These are phyloP conservation scores for Tetragonula carbonaria DNA, from an alignment of 2,888 invertebrate genomes.

Conservation along the genomic window DNA sequence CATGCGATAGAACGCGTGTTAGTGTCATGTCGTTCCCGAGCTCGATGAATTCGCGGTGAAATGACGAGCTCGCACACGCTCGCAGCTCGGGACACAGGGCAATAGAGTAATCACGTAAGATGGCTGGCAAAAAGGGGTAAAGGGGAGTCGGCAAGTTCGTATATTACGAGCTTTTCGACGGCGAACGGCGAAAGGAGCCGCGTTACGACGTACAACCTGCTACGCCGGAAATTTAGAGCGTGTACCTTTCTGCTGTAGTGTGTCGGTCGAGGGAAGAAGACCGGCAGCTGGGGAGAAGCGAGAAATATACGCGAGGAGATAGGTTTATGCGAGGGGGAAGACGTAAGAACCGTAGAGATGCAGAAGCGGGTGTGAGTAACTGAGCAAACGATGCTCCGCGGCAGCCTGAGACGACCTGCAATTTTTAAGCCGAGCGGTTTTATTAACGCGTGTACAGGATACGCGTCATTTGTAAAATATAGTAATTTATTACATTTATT, in stretches of 20 bases:
- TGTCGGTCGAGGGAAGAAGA: not conserved
- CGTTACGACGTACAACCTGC: constrained; percentile 10
- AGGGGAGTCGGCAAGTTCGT: constrained; percentile 39
- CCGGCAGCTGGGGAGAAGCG: not conserved
- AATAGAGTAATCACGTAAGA: constrained; percentile 49
- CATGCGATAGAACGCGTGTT: not conserved
- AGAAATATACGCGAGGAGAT: not conserved
- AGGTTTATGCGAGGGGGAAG: not conserved
- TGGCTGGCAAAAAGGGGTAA: not conserved
- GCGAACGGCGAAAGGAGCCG: constrained; percentile 31
- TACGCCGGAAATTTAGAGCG: constrained; percentile 43
- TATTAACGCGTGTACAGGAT: not conserved
- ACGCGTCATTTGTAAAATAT: too few relatives aligned
- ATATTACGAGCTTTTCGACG: constrained; percentile 54
- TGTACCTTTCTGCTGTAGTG: constrained; percentile 24
- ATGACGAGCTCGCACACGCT: constrained; percentile 50
- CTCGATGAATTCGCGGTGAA: constrained; percentile 52
- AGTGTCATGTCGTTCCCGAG: constrained; percentile 30
- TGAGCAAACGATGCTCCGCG: constrained; percentile 1
- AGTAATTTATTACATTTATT: too few relatives aligned
- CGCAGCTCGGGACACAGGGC: constrained; percentile 47
- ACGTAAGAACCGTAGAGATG: not conserved
- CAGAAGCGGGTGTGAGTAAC: not conserved
- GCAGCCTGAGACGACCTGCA: not conserved
- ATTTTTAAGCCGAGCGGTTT: not conserved